A percentile compares a stretch with the other conserved stretches of the same genome.
phyloP scores from a whole-genome alignment of 2,888 invertebrate genomes.

The Chydorus sphaericus region DNA sequence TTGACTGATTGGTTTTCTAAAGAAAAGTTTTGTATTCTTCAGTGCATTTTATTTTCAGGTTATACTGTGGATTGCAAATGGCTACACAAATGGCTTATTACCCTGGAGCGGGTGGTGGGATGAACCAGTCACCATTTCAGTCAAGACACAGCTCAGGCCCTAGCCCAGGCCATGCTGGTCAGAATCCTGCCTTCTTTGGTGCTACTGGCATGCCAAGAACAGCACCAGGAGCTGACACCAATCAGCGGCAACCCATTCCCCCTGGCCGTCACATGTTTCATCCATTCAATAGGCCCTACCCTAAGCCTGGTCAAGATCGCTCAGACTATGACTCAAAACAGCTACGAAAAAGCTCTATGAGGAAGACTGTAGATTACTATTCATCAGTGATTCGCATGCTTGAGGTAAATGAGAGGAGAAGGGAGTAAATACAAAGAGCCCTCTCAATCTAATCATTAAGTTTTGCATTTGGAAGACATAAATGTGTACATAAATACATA shows the following conservation, averaged over 20 bases:
- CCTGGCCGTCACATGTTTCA: constrained; percentile 12
- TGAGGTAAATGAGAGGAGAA: constrained; percentile 43
- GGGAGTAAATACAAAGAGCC: neutral
- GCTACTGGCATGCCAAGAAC: constrained; percentile 2
- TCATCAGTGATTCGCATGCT: constrained; percentile 81
- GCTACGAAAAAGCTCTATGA: constrained; percentile 85
- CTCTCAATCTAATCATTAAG: too few species aligned
- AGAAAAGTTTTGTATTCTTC: too few species aligned
- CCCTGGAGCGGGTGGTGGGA: neutral
- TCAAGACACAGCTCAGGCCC: neutral
- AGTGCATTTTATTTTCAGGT: too few species aligned
- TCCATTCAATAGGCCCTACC: constrained; percentile 13
- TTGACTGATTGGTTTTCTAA: too few species aligned
- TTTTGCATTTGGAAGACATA: neutral
- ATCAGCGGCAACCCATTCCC: neutral
- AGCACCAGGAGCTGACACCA: neutral
- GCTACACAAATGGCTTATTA: constrained; percentile 1
- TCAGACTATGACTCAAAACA: constrained; percentile 88
- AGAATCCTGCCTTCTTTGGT: neutral
- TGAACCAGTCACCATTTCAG: constrained; percentile 2
- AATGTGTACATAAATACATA: too few species aligned
- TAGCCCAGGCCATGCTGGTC: neutral
- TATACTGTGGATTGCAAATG: too few species aligned
- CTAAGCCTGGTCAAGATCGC: constrained; percentile 15
- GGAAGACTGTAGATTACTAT: constrained; percentile 97